Evolutionary conservation across 2,797 vertebrate species (phyloP).

Genomic region (Calcarius lapponicus): DNA sequence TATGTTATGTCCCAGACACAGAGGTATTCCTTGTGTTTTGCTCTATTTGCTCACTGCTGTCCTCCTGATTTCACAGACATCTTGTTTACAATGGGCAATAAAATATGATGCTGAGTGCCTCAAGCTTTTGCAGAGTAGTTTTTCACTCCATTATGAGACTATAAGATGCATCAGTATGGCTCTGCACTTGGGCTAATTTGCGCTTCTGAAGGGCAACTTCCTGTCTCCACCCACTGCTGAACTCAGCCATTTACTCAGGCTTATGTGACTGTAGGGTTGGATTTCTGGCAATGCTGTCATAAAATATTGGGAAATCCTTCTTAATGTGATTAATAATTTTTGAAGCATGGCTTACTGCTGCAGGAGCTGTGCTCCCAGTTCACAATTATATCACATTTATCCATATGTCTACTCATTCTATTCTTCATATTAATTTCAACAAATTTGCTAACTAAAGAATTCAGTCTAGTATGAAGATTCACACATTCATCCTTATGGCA

Average conservation of each 20-base stretch:
- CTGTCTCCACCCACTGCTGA: neutral
- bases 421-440: neutral
- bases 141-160: neutral
- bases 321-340: neutral
- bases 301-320: neutral
- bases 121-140: neutral
- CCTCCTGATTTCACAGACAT: neutral
- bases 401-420: neutral
- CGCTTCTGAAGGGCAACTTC: neutral
- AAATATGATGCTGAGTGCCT: fast-evolving
- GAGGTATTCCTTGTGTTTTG: neutral
- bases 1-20: fast-evolving
- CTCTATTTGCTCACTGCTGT: neutral
- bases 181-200: neutral
- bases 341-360: neutral
- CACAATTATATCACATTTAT: neutral
- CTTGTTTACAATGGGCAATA: neutral
- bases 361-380: neutral
- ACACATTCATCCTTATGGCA: neutral
- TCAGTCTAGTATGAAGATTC: neutral
- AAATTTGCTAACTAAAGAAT: slow-evolving; percentile 2
- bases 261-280: neutral
- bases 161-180: neutral
- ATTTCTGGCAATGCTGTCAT: neutral
- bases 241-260: neutral